Percentiles rank a stretch among this genome's conserved stretches.
These are phyloP conservation scores for Rhopalosiphum padi DNA, from an alignment of 1,140 invertebrate species.

Conservation along the genomic window DNA sequence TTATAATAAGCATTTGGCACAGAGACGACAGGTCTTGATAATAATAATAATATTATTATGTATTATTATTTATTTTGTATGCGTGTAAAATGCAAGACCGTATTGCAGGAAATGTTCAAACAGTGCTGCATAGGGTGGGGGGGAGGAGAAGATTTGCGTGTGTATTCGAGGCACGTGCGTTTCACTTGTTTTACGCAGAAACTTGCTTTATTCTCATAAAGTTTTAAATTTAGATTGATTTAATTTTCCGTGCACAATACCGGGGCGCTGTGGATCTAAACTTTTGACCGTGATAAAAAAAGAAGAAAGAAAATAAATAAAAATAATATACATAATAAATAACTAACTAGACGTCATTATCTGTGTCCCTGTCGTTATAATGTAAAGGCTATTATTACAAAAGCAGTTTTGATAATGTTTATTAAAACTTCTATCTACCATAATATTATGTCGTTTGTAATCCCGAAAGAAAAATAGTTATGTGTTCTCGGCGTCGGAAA, in stretches of 20 bases:
- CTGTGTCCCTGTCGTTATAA: background rate
- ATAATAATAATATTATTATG: background rate
- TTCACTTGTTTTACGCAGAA: constrained; percentile 51
- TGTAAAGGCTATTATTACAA: background rate
- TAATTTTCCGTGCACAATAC: background rate
- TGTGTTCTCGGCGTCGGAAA: background rate
- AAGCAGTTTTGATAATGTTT: background rate
- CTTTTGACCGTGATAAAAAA: background rate
- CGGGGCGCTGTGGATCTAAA: background rate
- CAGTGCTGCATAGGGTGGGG: background rate
- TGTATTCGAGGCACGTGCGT: constrained; percentile 46
- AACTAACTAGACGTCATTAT: background rate
- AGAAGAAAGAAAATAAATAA: background rate
- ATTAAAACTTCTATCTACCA: constrained; percentile 16
- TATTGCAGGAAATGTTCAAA: background rate
- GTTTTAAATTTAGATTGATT: constrained; percentile 51
- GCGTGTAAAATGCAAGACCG: background rate
- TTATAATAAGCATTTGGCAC: background rate
- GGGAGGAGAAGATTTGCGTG: background rate
- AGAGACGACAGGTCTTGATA: background rate
- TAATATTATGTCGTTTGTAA: background rate
- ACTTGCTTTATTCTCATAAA: constrained; percentile 32
- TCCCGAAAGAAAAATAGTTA: background rate
- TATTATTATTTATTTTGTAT: background rate
- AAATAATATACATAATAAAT: constrained; percentile 16